phyloP scores from a whole-genome alignment of 2,888 invertebrate species.

The Amblyteles armatorius region DNA sequence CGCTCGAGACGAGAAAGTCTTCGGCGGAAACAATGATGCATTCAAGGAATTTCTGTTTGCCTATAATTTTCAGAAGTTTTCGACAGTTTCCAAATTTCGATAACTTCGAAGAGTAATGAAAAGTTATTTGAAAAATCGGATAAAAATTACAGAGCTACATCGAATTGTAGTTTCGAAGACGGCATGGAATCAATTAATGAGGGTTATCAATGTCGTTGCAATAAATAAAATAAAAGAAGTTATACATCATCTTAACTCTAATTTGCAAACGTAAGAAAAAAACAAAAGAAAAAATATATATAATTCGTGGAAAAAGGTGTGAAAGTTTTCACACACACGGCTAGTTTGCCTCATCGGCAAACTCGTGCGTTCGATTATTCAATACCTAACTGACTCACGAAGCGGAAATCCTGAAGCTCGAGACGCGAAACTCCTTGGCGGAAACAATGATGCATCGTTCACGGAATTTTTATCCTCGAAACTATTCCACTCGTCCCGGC shows the following conservation, averaged over 20 bases:
- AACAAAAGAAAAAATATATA: neutral
- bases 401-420: neutral
- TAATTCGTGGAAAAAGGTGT: neutral
- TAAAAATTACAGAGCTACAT: too few relatives aligned
- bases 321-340: neutral
- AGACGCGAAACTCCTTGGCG: neutral
- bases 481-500: neutral
- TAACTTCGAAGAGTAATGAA: too few relatives aligned
- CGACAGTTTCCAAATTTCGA: too few relatives aligned
- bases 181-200: too few relatives aligned
- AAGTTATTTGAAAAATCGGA: neutral
- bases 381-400: neutral
- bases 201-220: too few relatives aligned
- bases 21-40: constrained; percentile 21
- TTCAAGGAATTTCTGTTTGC: neutral
- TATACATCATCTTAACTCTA: too few relatives aligned
- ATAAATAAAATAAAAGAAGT: too few relatives aligned
- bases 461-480: neutral
- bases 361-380: constrained; percentile 2
- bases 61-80: too few relatives aligned
- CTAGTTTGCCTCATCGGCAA: neutral
- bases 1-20: neutral
- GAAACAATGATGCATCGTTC: constrained; percentile 30
- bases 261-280: neutral
- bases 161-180: too few relatives aligned